A percentile compares a stretch with the other conserved stretches of the same genome.
Evolutionary conservation across 2,888 invertebrate genomes (phyloP).

Genomic region (Nomada fabriciana): DNA sequence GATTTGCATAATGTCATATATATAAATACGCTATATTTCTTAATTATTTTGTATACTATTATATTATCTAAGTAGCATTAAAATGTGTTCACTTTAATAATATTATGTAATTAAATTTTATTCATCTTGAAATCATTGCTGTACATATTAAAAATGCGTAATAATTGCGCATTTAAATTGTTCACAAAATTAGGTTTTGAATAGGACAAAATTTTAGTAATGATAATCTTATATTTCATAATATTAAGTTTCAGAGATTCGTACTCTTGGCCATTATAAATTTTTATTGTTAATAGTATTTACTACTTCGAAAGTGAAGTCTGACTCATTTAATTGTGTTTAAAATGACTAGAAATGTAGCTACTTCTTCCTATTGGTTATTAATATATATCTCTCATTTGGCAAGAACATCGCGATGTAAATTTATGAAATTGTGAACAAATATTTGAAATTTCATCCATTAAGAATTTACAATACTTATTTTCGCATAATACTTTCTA

Average conservation of each 20-base stretch:
- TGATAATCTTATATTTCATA: slow-evolving; percentile 32
- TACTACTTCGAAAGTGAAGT: slow-evolving; percentile 72
- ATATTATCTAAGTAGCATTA: slow-evolving; percentile 47
- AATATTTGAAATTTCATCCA: slow-evolving; percentile 72
- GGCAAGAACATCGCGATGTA: slow-evolving; percentile 80
- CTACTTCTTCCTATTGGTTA: slow-evolving; percentile 59
- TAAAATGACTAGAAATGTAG: slow-evolving; percentile 80
- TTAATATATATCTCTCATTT: slow-evolving; percentile 66
- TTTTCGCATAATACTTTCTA: slow-evolving; percentile 45
- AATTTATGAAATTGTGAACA: slow-evolving; percentile 81
- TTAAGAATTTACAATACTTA: slow-evolving; percentile 68
- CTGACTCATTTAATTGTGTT: slow-evolving; percentile 63
- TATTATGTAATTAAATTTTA: slow-evolving; percentile 41
- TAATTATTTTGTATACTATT: slow-evolving; percentile 48
- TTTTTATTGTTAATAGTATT: slow-evolving; percentile 59
- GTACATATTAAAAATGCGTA: slow-evolving; percentile 48
- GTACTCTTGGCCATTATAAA: slow-evolving; percentile 53
- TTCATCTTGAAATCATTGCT: slow-evolving; percentile 52
- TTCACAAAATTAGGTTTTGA: slow-evolving; percentile 60
- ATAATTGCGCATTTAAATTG: slow-evolving; percentile 50
- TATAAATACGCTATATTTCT: slow-evolving; percentile 35
- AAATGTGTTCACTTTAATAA: slow-evolving; percentile 46
- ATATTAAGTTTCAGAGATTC: slow-evolving; percentile 49
- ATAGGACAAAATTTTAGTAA: slow-evolving; percentile 63
- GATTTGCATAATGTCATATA: slow-evolving; percentile 41